phyloP scores from a whole-genome alignment of 2,113 vertebrate genomes.

The Poecilia latipinna region DNA sequence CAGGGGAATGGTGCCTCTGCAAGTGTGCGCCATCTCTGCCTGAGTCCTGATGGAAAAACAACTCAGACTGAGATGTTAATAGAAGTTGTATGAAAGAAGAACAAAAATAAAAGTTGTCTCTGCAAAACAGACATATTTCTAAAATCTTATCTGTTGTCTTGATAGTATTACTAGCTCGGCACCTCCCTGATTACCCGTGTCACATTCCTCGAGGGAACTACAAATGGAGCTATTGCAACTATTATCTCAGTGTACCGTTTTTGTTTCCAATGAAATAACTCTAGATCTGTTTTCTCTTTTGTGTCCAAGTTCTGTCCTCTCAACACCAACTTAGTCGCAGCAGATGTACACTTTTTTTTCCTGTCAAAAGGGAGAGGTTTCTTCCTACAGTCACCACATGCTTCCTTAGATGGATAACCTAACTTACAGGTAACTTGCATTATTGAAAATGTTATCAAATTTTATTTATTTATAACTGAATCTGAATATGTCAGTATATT shows the following conservation, averaged over 20 bases:
- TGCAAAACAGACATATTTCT: not conserved
- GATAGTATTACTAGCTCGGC: not conserved
- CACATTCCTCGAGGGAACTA: not conserved
- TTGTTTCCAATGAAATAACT: not conserved
- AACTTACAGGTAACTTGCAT: not conserved
- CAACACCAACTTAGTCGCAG: not conserved
- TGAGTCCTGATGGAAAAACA: conserved; percentile 84
- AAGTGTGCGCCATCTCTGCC: conserved; percentile 96
- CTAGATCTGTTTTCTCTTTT: not conserved
- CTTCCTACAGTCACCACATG: not conserved
- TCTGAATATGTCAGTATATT: not conserved
- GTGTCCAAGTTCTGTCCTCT: too few species aligned
- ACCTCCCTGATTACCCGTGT: not conserved
- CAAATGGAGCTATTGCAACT: not conserved
- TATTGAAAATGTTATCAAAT: not conserved
- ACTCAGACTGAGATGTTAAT: not conserved
- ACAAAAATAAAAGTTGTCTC: not conserved
- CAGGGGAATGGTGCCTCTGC: conserved; percentile 92
- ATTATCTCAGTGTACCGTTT: not conserved
- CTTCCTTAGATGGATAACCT: not conserved
- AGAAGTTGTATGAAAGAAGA: not conserved
- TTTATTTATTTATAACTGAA: not conserved
- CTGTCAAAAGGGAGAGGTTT: not conserved
- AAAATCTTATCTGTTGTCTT: not conserved
- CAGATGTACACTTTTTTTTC: not conserved